phyloP scores from a whole-genome alignment of 2,113 vertebrate genomes.

The Nothocercus julius region DNA sequence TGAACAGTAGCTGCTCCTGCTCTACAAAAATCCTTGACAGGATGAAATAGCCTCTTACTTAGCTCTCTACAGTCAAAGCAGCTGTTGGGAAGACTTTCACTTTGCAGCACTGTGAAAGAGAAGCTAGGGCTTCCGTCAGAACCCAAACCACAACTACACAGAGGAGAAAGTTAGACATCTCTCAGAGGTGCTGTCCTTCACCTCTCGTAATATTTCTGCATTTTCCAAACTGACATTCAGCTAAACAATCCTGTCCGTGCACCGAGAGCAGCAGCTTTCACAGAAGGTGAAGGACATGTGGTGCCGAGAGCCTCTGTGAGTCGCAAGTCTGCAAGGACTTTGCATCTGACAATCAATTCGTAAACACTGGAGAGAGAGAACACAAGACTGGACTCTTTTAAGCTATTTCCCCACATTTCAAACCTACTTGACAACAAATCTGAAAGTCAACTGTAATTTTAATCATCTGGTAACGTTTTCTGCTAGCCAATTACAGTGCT shows the following conservation, averaged over 20 bases:
- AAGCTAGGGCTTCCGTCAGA: neutral
- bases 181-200: neutral
- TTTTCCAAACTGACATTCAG: constrained; percentile 27
- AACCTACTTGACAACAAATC: constrained; percentile 64
- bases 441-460: constrained; percentile 65
- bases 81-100: neutral
- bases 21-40: neutral
- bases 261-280: constrained; percentile 9
- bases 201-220: neutral
- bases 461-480: constrained; percentile 64
- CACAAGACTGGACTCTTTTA: constrained; percentile 19
- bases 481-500: constrained; percentile 61
- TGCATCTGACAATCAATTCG: constrained; percentile 49
- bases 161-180: neutral
- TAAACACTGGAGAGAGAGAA: neutral
- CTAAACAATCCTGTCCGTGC: constrained; percentile 17
- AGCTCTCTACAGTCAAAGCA: neutral
- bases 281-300: neutral
- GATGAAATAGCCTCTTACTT: constrained; percentile 23
- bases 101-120: neutral
- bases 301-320: constrained; percentile 28
- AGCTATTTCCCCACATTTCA: constrained; percentile 67
- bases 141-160: neutral
- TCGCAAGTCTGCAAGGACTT: neutral
- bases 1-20: neutral